These are phyloP conservation scores for Acholoe squamosa DNA, from an alignment of 2,888 invertebrate genomes.

Conservation along the genomic window DNA sequence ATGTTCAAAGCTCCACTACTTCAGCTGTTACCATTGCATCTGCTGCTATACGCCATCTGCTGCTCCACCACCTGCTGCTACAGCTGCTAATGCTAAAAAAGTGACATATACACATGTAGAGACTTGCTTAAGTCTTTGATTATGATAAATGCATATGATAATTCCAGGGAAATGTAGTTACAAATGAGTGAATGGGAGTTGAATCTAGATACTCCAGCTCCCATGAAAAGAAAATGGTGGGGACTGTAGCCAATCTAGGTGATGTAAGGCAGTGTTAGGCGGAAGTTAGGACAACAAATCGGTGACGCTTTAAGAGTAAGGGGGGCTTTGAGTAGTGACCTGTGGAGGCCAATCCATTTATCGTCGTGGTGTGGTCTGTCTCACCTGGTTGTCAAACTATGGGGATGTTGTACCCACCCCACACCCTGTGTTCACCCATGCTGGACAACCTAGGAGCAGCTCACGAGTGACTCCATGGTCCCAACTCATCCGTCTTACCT, in stretches of 20 bases:
- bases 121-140: too few species aligned
- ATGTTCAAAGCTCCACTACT: slow-evolving; percentile 5
- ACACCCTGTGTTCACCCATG: neutral
- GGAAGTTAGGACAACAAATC: slow-evolving; percentile 42
- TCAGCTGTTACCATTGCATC: neutral
- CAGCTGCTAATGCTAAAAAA: neutral
- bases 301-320: slow-evolving; percentile 16
- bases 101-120: too few species aligned
- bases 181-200: too few species aligned
- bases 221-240: too few species aligned
- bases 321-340: neutral
- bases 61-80: neutral
- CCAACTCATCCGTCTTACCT: slow-evolving; percentile 20
- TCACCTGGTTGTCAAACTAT: slow-evolving; percentile 43
- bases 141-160: too few species aligned
- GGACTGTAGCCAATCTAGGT: too few species aligned
- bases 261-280: slow-evolving; percentile 2
- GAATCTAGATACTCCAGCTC: too few species aligned
- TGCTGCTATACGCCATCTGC: neutral
- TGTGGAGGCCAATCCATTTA: slow-evolving; percentile 4
- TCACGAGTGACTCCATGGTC: neutral
- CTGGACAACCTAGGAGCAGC: neutral
- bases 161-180: too few species aligned
- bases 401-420: neutral
- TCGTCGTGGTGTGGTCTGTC: slow-evolving; percentile 57